These are phyloP conservation scores for Crotalus tigris DNA, from an alignment of 2,113 vertebrate species.

Conservation along the genomic window DNA sequence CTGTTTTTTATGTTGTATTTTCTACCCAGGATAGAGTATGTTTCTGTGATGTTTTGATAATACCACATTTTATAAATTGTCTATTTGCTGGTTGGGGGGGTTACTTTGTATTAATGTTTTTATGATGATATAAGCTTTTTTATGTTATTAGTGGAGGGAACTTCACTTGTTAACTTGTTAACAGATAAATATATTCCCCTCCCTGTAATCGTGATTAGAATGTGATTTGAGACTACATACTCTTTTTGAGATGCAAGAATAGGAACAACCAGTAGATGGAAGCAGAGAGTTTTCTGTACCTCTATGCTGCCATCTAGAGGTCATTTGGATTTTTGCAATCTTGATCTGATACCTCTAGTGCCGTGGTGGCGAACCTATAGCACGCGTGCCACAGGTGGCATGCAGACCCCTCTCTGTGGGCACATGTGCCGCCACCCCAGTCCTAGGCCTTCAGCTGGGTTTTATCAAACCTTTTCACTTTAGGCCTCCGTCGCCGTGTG, in stretches of 20 bases:
- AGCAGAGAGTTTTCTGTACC: neutral
- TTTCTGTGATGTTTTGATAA: neutral
- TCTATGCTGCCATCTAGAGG: neutral
- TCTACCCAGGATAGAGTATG: neutral
- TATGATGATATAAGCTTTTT: neutral
- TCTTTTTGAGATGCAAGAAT: neutral
- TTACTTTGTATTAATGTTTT: neutral
- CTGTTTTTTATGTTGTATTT: neutral
- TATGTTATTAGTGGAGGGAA: neutral
- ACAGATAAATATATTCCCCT: neutral
- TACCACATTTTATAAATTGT: neutral
- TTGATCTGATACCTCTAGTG: neutral
- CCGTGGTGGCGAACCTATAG: too few species aligned
- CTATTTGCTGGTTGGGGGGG: neutral
- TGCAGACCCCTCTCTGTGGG: too few species aligned
- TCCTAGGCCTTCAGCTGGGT: too few species aligned
- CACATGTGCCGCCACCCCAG: too few species aligned
- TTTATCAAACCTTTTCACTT: too few species aligned
- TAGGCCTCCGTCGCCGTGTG: too few species aligned
- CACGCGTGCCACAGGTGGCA: too few species aligned
- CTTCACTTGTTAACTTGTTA: neutral
- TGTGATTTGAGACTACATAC: neutral
- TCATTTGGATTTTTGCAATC: neutral
- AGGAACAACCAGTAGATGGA: neutral
- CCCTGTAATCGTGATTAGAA: neutral